Conservation (phyloP, 2,113 vertebrate genomes). For the Siphamia tubifer region DNA sequence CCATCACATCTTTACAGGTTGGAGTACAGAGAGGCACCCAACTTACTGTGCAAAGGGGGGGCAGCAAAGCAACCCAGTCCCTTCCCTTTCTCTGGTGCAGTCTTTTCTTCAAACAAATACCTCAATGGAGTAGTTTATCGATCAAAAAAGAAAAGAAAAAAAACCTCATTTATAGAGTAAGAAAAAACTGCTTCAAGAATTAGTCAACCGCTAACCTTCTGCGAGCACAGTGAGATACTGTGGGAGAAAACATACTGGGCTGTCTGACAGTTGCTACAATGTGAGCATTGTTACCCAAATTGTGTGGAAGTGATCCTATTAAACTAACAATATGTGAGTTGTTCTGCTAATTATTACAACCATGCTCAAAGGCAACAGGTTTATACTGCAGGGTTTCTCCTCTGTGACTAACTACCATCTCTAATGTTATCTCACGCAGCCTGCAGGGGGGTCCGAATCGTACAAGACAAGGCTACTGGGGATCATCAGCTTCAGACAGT, state of each 20-base stretch:
- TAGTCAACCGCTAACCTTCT: slow-evolving; percentile 5
- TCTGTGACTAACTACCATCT: slow-evolving; percentile 18
- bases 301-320: slow-evolving; percentile 56
- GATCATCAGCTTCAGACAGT: slow-evolving; percentile 30
- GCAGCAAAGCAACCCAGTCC: slow-evolving; percentile 14
- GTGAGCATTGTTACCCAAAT: slow-evolving; percentile 46
- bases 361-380: slow-evolving; percentile 69
- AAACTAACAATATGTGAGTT: slow-evolving; percentile 48
- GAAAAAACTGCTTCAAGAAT: slow-evolving; percentile 9
- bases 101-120: slow-evolving; percentile 42
- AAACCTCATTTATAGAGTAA: slow-evolving; percentile 13
- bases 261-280: slow-evolving; percentile 37
- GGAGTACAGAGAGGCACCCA: slow-evolving; percentile 57
- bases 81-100: slow-evolving; percentile 59
- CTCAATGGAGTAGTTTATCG: slow-evolving; percentile 19
- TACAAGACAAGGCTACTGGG: slow-evolving; percentile 61
- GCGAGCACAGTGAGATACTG: slow-evolving; percentile 15
- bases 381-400: slow-evolving; percentile 64
- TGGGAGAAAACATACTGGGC: too few species aligned
- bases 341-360: slow-evolving; percentile 49
- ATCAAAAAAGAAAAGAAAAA: not conserved
- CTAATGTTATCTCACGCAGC: slow-evolving; percentile 26
- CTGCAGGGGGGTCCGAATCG: slow-evolving; percentile 38
- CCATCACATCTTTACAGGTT: slow-evolving; percentile 65
- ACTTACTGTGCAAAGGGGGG: slow-evolving; percentile 63